These are phyloP conservation scores for Myoxocephalus aenaeus DNA, from an alignment of 2,797 vertebrate genomes.

Conservation along the genomic window DNA sequence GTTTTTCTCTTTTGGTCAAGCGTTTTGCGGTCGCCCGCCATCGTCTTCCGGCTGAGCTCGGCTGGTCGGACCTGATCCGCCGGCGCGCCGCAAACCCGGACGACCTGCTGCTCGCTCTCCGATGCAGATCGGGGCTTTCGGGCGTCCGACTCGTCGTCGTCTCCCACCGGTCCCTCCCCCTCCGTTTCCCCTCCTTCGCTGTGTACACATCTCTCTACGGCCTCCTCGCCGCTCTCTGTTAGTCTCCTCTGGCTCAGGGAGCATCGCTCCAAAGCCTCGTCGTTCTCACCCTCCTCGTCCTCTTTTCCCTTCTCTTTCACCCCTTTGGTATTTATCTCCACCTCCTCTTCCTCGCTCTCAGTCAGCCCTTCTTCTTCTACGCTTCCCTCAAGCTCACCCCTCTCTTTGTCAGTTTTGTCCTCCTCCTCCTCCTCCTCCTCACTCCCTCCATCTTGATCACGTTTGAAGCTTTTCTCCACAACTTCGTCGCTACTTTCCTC, in stretches of 20 bases:
- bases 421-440: constrained; percentile 9
- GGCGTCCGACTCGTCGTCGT: constrained; percentile 30
- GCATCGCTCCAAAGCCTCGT: constrained; percentile 56
- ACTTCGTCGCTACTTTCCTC: constrained; percentile 34
- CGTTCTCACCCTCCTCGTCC: constrained; percentile 32
- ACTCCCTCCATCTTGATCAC: constrained; percentile 24
- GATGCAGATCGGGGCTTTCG: constrained; percentile 6
- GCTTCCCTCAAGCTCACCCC: constrained; percentile 16
- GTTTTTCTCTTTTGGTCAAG: constrained; percentile 25
- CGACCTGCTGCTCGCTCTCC: constrained; percentile 55
- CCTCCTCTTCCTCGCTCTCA: constrained; percentile 22
- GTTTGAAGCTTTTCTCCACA: constrained; percentile 31
- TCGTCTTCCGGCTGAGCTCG: neutral
- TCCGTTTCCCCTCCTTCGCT: constrained; percentile 44
- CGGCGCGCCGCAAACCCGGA: constrained; percentile 35
- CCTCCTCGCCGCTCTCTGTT: constrained; percentile 40
- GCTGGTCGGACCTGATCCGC: constrained; percentile 7
- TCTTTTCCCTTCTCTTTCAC: constrained; percentile 4
- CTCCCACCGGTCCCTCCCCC: constrained; percentile 25
- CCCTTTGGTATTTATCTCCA: neutral
- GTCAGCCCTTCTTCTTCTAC: neutral
- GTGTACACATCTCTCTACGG: constrained; percentile 30
- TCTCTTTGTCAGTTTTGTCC: constrained; percentile 6
- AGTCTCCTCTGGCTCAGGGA: constrained; percentile 52
- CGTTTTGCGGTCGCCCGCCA: neutral